These are phyloP conservation scores for Paramisgurnus dabryanus DNA, from an alignment of 2,113 vertebrate species.

Conservation along the genomic window DNA sequence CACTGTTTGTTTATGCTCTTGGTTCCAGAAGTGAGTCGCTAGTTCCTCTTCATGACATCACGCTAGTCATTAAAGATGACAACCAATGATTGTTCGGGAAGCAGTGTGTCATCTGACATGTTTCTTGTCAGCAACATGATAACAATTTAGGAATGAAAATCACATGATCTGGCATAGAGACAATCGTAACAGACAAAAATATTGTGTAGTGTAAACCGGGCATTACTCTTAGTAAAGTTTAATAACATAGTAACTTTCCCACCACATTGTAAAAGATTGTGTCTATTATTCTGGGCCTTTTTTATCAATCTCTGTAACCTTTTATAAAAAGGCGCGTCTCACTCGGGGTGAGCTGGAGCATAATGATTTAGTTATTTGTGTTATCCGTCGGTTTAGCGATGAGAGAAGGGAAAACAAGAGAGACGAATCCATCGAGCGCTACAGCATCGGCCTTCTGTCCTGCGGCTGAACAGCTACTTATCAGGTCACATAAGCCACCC, in stretches of 20 bases:
- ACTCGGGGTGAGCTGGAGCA: constrained; percentile 7
- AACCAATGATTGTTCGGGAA: too few species aligned
- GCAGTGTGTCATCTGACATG: too few species aligned
- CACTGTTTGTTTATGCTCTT: too few species aligned
- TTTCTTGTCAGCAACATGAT: too few species aligned
- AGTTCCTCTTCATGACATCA: too few species aligned
- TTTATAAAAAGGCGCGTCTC: constrained; percentile 17
- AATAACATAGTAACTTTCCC: neutral
- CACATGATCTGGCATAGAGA: too few species aligned
- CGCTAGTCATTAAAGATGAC: too few species aligned
- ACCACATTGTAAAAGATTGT: neutral
- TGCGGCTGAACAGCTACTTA: constrained; percentile 39
- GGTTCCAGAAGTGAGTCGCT: too few species aligned
- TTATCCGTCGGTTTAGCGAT: neutral
- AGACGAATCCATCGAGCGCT: neutral
- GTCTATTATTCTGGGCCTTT: neutral
- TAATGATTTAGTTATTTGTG: constrained; percentile 39
- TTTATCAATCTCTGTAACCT: neutral
- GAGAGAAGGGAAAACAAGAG: constrained; percentile 22
- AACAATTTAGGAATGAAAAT: too few species aligned
- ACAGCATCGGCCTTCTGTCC: constrained; percentile 24
- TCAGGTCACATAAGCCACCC: constrained; percentile 44
- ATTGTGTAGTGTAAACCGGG: too few species aligned
- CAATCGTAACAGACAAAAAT: too few species aligned
- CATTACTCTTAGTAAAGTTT: neutral